Evolutionary conservation across 2,888 invertebrate species (phyloP), one percentile per base, ranked within the genome.

Genomic region (Lacanobia oleracea): DNA sequence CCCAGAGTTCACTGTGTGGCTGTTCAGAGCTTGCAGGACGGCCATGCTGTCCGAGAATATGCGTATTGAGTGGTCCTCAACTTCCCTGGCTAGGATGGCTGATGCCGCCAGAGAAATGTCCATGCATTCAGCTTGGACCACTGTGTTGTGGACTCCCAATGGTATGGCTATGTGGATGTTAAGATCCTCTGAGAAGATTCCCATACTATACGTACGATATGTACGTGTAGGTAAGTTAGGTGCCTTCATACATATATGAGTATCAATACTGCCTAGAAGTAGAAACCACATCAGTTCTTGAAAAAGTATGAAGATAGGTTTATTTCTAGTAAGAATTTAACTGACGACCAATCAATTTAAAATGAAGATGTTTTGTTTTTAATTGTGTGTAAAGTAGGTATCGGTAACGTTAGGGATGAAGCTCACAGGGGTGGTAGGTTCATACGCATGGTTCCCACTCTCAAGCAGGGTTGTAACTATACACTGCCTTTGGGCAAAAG

Each of bases 401-500:
- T 12, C 12, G 33, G n/a, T 16, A 45, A 56, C 6, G 50, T 78
- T 45, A 21, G 61, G 33, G 43, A 37, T 77, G 12, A 37, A 57
- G 56, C 61, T 37, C 33, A 71, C n/a, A 50, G 56, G 50, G 33
- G 23, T 75, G 50, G 43, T 27, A 40, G 18, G 0, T 23, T 51
- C 40, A 40, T 40, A 40, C 9, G 18, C 50, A 51, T 10, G 51
- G 27, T 57, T 45, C 10, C 56, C 21, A 9, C 59, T 67, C 27
- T 45, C 67, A 27, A 65, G 23, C 56, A 50, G 37, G 56, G 56
- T 70, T 57, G 37, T 45, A 70, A 56, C 23, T 37, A 61, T n/a
- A 61, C 9, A 0, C 50, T 57, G 61, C 43, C 61, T 51, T 51
- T 51, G 21, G 61, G 50, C 71, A 57, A 68, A 27, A 45, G 45